A percentile compares a stretch with the other conserved stretches of the same genome.
phyloP scores from a whole-genome alignment of 2,113 vertebrate species.

The Ahaetulla prasina region DNA sequence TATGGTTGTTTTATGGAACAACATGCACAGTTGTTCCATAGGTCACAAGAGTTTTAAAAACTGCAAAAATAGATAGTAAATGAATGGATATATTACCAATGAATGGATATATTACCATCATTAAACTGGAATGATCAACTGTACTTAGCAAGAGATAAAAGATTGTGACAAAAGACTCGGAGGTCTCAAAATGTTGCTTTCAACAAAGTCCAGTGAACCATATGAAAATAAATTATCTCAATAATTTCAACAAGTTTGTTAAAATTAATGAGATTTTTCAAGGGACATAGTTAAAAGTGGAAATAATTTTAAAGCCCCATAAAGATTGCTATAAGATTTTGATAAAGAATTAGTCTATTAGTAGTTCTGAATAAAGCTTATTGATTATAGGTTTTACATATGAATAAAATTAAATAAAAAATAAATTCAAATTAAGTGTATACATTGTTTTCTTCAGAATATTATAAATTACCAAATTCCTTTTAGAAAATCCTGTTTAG shows the following conservation, averaged over 20 bases:
- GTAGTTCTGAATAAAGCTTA: neutral
- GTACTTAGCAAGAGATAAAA: neutral
- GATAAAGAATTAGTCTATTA: neutral
- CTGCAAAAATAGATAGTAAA: neutral
- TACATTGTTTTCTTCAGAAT: neutral
- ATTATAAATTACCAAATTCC: neutral
- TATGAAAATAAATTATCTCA: neutral
- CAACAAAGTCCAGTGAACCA: neutral
- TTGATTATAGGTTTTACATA: neutral
- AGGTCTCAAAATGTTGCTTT: neutral
- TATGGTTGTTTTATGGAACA: too few species aligned
- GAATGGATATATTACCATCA: neutral
- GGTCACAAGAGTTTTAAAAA: neutral
- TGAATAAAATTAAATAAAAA: neutral
- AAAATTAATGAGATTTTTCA: neutral
- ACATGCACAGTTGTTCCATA: neutral
- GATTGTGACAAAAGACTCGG: neutral
- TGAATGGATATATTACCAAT: neutral
- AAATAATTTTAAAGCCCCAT: neutral
- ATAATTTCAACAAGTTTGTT: neutral
- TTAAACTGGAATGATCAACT: neutral
- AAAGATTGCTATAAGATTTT: neutral
- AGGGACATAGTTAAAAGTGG: neutral
- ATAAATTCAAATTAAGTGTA: neutral
- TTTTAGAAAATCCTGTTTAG: neutral